phyloP scores from a whole-genome alignment of 2,888 invertebrate genomes.

The Eumacrocentrus americanus region DNA sequence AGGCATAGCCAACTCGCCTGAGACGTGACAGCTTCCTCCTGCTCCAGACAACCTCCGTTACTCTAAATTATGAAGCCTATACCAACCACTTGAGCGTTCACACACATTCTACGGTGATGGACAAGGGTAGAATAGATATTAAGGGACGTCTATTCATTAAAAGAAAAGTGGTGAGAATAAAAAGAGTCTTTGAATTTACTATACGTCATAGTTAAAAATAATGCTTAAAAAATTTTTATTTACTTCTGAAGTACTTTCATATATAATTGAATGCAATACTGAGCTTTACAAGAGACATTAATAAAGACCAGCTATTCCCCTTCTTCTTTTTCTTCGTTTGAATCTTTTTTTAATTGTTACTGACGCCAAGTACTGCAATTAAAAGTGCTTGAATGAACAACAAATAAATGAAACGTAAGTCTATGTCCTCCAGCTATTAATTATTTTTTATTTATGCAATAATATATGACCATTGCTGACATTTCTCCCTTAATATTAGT shows the following conservation, averaged over 20 bases:
- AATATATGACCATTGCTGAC: no score
- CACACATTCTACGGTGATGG: neutral
- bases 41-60: conserved; percentile 18
- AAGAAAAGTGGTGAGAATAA: neutral
- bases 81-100: neutral
- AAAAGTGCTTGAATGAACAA: conserved; percentile 21
- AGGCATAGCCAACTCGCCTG: conserved; percentile 12
- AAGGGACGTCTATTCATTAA: neutral
- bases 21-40: conserved; percentile 26
- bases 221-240: no score
- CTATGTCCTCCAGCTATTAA: conserved; percentile 3
- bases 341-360: neutral
- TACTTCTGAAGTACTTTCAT: conserved; percentile 2
- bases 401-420: conserved; percentile 19
- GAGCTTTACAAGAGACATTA: conserved; percentile 19
- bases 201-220: no score
- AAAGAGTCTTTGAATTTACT: neutral
- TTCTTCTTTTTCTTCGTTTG: conserved; percentile 5
- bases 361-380: conserved; percentile 23
- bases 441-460: no score
- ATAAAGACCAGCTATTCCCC: conserved; percentile 11
- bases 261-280: conserved; percentile 14
- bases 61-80: conserved; percentile 22
- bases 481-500: no score
- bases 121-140: neutral